A percentile compares a stretch with the other conserved stretches of the same genome.
Evolutionary conservation across 2,797 vertebrate genomes (phyloP).

Genomic region (Sebastes glaucus): DNA sequence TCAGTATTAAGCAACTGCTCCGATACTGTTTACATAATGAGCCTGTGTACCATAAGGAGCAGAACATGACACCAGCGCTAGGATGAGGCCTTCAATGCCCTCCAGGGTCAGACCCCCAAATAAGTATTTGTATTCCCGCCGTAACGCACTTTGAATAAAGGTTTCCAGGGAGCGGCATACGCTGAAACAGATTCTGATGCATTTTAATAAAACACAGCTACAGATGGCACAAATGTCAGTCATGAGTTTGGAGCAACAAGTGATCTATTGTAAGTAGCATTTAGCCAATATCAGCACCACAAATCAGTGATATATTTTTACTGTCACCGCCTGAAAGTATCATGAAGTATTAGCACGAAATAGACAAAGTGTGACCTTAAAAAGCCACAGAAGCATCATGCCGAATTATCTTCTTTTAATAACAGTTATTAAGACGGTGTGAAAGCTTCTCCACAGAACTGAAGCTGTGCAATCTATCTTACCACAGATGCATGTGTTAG

Average conservation of each 20-base stretch:
- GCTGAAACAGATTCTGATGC: constrained; percentile 37
- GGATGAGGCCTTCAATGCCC: not conserved
- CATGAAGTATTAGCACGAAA: not conserved
- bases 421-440: not conserved
- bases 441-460: not conserved
- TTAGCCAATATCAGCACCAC: not conserved
- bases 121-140: constrained; percentile 13
- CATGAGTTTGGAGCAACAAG: constrained; percentile 20
- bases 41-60: constrained; percentile 11
- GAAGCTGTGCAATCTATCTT: not conserved
- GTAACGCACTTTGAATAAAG: not conserved
- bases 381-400: not conserved
- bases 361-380: not conserved
- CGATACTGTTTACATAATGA: not conserved
- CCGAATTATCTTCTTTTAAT: not conserved
- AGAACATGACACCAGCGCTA: constrained; percentile 14
- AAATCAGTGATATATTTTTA: not conserved
- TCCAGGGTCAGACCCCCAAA: not conserved
- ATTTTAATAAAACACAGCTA: constrained; percentile 53
- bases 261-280: constrained; percentile 12
- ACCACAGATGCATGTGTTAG: not conserved
- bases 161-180: constrained; percentile 11
- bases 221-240: constrained; percentile 61
- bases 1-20: not conserved
- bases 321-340: not conserved